These are phyloP conservation scores for Poliocrania exsul DNA, from an alignment of 2,797 vertebrate species.

Conservation along the genomic window DNA sequence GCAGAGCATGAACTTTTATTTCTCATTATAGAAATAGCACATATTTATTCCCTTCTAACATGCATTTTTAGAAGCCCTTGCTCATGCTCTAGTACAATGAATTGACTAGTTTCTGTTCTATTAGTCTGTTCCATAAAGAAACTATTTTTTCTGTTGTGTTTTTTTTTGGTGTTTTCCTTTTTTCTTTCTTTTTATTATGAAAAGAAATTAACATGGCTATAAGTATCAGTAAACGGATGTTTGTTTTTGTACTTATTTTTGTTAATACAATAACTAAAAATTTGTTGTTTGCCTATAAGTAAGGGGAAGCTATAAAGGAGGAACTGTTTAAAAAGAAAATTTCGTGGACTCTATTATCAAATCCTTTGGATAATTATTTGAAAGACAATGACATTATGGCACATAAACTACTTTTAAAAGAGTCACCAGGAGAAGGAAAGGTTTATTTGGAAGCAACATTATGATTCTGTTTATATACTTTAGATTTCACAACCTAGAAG, in stretches of 20 bases:
- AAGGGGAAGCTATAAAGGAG: neutral
- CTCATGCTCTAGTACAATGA: neutral
- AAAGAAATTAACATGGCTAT: neutral
- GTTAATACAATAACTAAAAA: neutral
- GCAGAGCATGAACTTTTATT: neutral
- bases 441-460: neutral
- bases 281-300: neutral
- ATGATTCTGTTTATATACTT: neutral
- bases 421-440: neutral
- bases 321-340: neutral
- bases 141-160: neutral
- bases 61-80: rapidly evolving
- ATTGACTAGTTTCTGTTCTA: neutral
- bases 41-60: neutral
- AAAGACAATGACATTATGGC: neutral
- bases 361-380: neutral
- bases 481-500: neutral
- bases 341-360: neutral
- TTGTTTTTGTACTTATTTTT: neutral
- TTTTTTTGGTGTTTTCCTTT: no score
- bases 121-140: neutral
- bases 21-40: neutral
- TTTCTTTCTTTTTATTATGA: neutral
- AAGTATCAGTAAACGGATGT: neutral
- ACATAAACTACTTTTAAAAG: neutral